phyloP scores from a whole-genome alignment of 2,113 vertebrate species.

The Isichthys henryi region DNA sequence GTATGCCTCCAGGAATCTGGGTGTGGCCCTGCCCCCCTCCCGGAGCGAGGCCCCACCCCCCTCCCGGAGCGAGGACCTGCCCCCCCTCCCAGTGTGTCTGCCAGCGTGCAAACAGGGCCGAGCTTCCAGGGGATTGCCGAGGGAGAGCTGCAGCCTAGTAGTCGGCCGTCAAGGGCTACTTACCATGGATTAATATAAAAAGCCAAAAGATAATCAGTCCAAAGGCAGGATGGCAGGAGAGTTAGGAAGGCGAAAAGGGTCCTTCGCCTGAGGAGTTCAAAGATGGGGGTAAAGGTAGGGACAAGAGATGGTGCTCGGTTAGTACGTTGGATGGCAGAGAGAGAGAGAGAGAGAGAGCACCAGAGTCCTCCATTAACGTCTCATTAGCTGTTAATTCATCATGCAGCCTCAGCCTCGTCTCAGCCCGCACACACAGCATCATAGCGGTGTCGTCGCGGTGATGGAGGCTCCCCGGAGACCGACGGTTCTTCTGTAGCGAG shows the following conservation, averaged over 20 bases:
- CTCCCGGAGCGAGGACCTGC: neutral
- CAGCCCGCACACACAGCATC: neutral
- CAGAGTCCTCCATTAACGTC: neutral
- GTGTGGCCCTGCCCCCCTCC: neutral
- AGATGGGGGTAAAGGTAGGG: constrained; percentile 53
- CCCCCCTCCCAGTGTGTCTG: neutral
- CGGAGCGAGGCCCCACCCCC: neutral
- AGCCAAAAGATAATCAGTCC: constrained; percentile 99
- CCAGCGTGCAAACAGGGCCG: neutral
- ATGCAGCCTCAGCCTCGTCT: neutral
- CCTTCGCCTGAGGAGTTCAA: constrained; percentile 81
- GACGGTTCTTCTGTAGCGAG: neutral
- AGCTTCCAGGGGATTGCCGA: neutral
- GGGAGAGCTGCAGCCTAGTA: neutral
- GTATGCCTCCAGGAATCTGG: neutral
- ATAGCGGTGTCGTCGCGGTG: too few species aligned
- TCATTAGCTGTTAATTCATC: constrained; percentile 6
- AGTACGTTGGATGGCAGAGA: constrained; percentile 39
- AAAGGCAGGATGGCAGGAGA: constrained; percentile 98
- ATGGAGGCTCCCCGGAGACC: neutral
- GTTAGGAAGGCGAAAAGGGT: constrained; percentile 99
- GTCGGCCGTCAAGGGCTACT: constrained; percentile 62
- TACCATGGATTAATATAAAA: constrained; percentile 99
- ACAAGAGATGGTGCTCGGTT: constrained; percentile 67
- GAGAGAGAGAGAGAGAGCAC: neutral